Evolutionary conservation across 2,797 vertebrate genomes (phyloP), one percentile per base, ranked within the genome.

Genomic region (Periophthalmus magnuspinnatus): DNA sequence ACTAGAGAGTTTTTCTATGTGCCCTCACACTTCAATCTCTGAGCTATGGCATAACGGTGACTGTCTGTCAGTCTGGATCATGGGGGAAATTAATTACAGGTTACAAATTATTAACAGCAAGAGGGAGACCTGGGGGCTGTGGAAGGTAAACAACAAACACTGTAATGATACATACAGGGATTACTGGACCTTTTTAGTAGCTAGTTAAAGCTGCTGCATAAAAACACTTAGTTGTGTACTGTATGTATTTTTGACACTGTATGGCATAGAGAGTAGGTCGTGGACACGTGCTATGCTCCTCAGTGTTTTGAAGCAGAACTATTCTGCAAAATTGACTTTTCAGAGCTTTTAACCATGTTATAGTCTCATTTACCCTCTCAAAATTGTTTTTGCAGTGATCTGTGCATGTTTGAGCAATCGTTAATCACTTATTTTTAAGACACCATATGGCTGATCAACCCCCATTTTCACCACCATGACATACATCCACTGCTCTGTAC

Each of bases 21-120:
- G 10, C 24, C 24, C 9, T 32, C 22, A 16, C 52, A 48, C 57
- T 33, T 62, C 50, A 48, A 6, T 65, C 24, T 22, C 16, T 16
- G 34, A 24, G 52, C 9, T 9, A 21, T 67, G 52, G 19, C 50
- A 66, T 13, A 54, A 55, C 48, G 36, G 32, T 38, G 33, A 22
- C 21, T 41, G n/a, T 61, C 38, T 63, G 45, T 60, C n/a, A 36
- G 50, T n/a, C 3, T 60, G 47, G n/a, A 59, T 57, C 59, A 9
- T 19, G 57, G 45, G 67, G 22, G 24, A 14, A 55, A 72, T 34
- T 63, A 58, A 69, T 68, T 22, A 55, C 17, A 48, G 28, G 63
- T 52, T 50, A 50, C 63, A 32, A 65, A 65, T 50, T 50, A 65
- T 50, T 52, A 65, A 65, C 63, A 38, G 61, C 60, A 62, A 3